A percentile compares a stretch with the other conserved stretches of the same genome.
These are phyloP conservation scores for Zosterops pallidus DNA, from an alignment of 2,113 vertebrate species.

Conservation along the genomic window DNA sequence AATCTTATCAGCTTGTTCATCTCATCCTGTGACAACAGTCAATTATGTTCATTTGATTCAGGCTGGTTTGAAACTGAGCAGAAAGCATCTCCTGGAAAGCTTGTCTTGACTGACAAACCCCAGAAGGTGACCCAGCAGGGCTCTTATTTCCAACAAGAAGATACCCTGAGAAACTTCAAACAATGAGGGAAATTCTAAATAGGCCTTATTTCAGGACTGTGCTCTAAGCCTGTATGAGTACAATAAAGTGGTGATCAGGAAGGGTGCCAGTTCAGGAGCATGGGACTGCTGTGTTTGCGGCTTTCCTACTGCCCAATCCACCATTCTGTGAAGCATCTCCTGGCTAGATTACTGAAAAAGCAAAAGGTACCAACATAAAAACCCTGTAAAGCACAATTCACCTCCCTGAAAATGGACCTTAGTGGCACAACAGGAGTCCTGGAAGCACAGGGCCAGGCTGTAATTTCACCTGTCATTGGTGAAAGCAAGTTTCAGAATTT, in stretches of 20 bases:
- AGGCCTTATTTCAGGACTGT: background rate
- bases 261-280: background rate
- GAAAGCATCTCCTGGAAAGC: constrained; percentile 7
- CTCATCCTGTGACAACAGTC: constrained; percentile 32
- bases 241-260: background rate
- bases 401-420: background rate
- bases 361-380: background rate
- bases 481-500: background rate
- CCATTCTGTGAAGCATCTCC: background rate
- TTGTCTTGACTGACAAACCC: constrained; percentile 37
- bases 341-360: background rate
- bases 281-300: background rate
- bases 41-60: constrained; percentile 6
- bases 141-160: background rate
- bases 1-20: constrained; percentile 59
- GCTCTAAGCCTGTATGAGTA: background rate
- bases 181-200: background rate
- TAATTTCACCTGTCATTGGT: background rate
- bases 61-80: constrained; percentile 42
- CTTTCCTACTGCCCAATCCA: background rate
- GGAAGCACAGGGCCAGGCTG: background rate
- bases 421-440: background rate
- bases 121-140: constrained; percentile 10
- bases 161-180: constrained; percentile 34
- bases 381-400: background rate